Conservation (phyloP, 2,797 vertebrate species). For the Bovichtus variegatus region DNA sequence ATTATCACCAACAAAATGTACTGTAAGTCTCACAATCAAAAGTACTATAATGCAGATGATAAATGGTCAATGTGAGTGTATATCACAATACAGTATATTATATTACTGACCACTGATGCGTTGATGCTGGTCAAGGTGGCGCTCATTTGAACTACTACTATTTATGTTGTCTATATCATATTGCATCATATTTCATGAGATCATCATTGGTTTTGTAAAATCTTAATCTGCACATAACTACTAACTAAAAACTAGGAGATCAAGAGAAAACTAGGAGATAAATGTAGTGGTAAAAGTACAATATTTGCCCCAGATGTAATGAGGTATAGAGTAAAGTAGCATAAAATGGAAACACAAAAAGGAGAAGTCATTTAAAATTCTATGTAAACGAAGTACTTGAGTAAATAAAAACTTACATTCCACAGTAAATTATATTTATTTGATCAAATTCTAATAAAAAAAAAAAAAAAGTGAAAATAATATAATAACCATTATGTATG, state of each 20-base stretch:
- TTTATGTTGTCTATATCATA: too few relatives aligned
- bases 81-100: not conserved
- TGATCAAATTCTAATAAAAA: not conserved
- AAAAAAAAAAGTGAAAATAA: not conserved
- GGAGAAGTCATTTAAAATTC: not conserved
- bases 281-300: not conserved
- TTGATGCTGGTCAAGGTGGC: not conserved
- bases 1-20: not conserved
- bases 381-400: not conserved
- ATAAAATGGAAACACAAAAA: not conserved
- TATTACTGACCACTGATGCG: not conserved
- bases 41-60: not conserved
- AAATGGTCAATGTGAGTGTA: not conserved
- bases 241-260: not conserved
- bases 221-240: not conserved
- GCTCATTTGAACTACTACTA: not conserved
- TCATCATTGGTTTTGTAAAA: not conserved
- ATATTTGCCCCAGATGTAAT: not conserved
- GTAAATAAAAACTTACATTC: not conserved
- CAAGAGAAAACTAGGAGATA: too few relatives aligned
- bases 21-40: not conserved
- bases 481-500: not conserved
- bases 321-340: not conserved
- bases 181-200: not conserved
- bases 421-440: not conserved